Conservation (phyloP, 2,888 invertebrate genomes). For the Ophion costatus region DNA sequence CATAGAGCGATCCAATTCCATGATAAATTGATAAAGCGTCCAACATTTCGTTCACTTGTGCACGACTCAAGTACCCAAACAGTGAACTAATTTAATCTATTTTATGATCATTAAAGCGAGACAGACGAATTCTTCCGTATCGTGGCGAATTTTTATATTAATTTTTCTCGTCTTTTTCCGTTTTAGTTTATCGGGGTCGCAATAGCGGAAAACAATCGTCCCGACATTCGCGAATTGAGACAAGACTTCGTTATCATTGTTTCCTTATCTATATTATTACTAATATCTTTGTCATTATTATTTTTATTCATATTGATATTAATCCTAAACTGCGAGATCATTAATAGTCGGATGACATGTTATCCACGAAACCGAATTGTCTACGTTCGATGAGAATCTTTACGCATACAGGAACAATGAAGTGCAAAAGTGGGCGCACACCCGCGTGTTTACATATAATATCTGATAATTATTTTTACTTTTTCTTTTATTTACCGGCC, state of each 20-base stretch:
- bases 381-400: constrained; percentile 39
- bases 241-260: constrained; percentile 31
- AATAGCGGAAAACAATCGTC: constrained; percentile 33
- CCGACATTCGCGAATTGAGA: no score
- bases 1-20: constrained; percentile 42
- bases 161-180: constrained; percentile 24
- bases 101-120: constrained; percentile 11
- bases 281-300: constrained; percentile 13
- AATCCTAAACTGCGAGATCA: constrained; percentile 47
- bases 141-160: constrained; percentile 47
- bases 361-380: constrained; percentile 42
- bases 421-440: constrained; percentile 51
- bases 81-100: constrained; percentile 23
- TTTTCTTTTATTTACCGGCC: constrained; percentile 6
- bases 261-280: constrained; percentile 16
- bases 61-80: constrained; percentile 25
- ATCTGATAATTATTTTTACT: constrained; percentile 23
- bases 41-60: constrained; percentile 10
- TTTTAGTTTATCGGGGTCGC: constrained; percentile 19
- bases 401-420: constrained; percentile 39
- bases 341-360: constrained; percentile 47
- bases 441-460: constrained; percentile 56
- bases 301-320: constrained; percentile 15
- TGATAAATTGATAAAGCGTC: constrained; percentile 53
- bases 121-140: constrained; percentile 7